A percentile compares a stretch with the other conserved stretches of the same genome.
Evolutionary conservation across 1,140 invertebrate genomes (phyloP).

Genomic region (Nasonia vitripennis): DNA sequence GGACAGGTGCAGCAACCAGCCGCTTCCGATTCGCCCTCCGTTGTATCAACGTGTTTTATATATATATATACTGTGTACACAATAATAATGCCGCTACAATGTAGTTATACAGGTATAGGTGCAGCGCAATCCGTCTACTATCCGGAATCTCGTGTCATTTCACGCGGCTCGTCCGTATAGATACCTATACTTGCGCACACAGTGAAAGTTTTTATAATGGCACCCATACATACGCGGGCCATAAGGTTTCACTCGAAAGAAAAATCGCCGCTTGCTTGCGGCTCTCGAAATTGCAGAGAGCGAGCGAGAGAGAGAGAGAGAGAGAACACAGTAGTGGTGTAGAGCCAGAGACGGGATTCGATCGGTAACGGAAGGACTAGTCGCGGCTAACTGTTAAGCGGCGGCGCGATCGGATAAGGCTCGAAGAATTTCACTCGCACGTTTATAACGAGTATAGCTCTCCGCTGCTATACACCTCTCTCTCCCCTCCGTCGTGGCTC

Average conservation of each 20-base stretch:
- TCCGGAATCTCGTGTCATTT: constrained; percentile 8
- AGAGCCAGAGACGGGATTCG: background rate
- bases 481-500: background rate
- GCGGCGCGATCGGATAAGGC: constrained; percentile 41
- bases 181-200: background rate
- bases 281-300: constrained; percentile 9
- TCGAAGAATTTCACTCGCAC: constrained; percentile 48
- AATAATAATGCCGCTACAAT: too few relatives aligned
- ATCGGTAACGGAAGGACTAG: constrained; percentile 44
- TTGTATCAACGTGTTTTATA: background rate
- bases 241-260: background rate
- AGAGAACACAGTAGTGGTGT: background rate
- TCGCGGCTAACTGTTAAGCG: constrained; percentile 35
- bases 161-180: background rate
- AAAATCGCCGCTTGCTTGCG: background rate
- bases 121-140: too few relatives aligned
- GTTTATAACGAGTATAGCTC: constrained; percentile 27
- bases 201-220: constrained; percentile 42
- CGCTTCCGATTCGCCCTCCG: constrained; percentile 4
- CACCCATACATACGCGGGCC: background rate
- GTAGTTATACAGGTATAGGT: background rate
- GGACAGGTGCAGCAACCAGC: background rate
- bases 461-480: background rate
- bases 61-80: background rate
- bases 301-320: background rate